Evolutionary conservation across 2,113 vertebrate species (phyloP).

Genomic region (Gambusia affinis): DNA sequence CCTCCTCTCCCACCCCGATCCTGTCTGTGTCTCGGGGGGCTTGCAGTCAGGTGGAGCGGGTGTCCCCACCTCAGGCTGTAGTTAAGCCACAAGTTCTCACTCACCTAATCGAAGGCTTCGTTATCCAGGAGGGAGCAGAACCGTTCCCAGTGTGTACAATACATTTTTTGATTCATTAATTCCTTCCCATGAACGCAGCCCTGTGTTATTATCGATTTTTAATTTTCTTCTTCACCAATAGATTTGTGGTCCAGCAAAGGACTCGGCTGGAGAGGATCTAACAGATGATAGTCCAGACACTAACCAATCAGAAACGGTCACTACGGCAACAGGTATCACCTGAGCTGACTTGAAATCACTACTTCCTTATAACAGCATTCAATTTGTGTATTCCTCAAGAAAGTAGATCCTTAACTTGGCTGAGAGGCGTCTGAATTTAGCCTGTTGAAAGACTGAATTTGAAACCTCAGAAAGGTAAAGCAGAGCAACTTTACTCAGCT

Average conservation of each 20-base stretch:
- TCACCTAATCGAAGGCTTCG: conserved; percentile 97
- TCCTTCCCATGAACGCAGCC: rapidly evolving
- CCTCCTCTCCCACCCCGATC: conserved; percentile 41
- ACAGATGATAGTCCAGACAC: conserved; percentile 64
- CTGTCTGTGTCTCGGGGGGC: conserved; percentile 64
- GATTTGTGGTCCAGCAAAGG: conserved; percentile 79
- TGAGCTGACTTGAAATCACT: neutral
- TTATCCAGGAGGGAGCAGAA: conserved; percentile 97
- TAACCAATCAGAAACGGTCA: conserved; percentile 64
- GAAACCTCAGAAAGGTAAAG: too few relatives aligned
- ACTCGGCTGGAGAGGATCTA: conserved; percentile 69
- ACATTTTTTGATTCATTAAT: neutral
- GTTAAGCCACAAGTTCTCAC: conserved; percentile 98
- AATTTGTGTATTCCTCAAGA: neutral
- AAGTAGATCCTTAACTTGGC: too few relatives aligned
- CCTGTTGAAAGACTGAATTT: too few relatives aligned
- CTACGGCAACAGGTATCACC: conserved; percentile 69
- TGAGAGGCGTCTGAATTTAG: too few relatives aligned
- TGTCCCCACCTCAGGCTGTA: conserved; percentile 90
- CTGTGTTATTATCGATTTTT: neutral
- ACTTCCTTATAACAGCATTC: neutral
- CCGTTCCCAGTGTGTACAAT: conserved; percentile 92
- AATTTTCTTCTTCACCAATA: conserved; percentile 39
- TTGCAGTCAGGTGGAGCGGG: conserved; percentile 81
- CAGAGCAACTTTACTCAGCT: too few relatives aligned